Conservation (phyloP, 2,113 vertebrate genomes). For the Pygoscelis antarcticus region DNA sequence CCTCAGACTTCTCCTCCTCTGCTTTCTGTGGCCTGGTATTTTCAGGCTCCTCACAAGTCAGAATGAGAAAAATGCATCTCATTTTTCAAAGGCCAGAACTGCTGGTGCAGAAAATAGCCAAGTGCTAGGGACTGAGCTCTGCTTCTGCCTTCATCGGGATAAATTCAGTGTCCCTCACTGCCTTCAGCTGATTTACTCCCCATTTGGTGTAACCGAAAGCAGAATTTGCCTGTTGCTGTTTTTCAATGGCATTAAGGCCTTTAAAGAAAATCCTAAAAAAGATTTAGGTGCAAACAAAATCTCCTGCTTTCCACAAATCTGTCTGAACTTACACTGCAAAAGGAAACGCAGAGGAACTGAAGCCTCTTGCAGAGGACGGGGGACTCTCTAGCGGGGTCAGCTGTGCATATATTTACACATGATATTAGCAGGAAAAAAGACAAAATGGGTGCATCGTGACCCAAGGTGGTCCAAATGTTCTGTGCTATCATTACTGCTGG, state of each 20-base stretch:
- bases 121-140: conserved; percentile 62
- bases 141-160: background rate
- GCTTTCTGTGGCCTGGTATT: background rate
- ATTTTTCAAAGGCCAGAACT: conserved; percentile 62
- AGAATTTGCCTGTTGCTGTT: conserved; percentile 32
- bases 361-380: background rate
- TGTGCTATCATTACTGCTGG: background rate
- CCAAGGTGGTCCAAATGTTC: background rate
- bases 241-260: conserved; percentile 62
- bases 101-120: conserved; percentile 75
- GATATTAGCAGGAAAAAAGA: background rate
- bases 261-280: conserved; percentile 59
- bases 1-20: conserved; percentile 9
- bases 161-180: background rate
- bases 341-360: background rate
- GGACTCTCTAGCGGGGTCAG: conserved; percentile 24
- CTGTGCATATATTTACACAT: conserved; percentile 28
- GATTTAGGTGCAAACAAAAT: conserved; percentile 37
- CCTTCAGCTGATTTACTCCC: conserved; percentile 27
- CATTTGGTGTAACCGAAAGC: background rate
- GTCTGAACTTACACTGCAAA: background rate
- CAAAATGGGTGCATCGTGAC: background rate
- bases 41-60: conserved; percentile 44
- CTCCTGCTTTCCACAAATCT: conserved; percentile 30
- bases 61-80: conserved; percentile 60